Percentiles rank a stretch among this genome's conserved stretches.
phyloP scores from a whole-genome alignment of 1,140 invertebrate species.

The Heliconius melpomene region DNA sequence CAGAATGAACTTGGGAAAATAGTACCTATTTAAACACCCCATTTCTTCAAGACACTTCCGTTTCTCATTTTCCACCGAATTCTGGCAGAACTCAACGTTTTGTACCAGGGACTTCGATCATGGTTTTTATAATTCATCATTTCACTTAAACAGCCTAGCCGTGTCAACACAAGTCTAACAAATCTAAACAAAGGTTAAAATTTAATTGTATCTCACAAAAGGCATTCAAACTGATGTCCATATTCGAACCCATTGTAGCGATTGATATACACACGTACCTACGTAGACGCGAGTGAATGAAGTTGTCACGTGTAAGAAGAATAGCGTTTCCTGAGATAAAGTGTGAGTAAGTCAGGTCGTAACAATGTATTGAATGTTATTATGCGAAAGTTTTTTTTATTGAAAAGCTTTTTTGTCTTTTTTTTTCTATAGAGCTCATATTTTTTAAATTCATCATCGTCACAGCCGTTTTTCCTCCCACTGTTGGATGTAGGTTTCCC shows the following conservation, averaged over 20 bases:
- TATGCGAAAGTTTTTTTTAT: background rate
- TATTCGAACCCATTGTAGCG: background rate
- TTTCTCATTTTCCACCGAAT: no score
- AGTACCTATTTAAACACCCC: no score
- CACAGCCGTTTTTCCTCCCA: background rate
- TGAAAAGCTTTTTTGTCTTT: background rate
- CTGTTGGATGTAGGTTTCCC: no score
- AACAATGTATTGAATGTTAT: conserved; percentile 3
- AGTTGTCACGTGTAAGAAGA: background rate
- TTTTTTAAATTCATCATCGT: no score
- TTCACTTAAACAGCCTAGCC: no score
- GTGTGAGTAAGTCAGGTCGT: background rate
- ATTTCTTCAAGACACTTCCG: no score
- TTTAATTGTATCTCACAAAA: background rate
- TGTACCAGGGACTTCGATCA: no score
- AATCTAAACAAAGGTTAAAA: background rate
- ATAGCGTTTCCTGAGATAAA: conserved; percentile 13
- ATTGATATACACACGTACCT: background rate
- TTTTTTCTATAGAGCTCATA: no score
- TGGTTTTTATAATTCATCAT: no score
- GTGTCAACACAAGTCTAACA: background rate
- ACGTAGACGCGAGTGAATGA: background rate
- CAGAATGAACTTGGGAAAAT: no score
- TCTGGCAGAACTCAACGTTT: no score
- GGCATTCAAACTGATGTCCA: background rate